Percentiles rank a stretch among this genome's conserved stretches.
Conservation (phyloP, 1,140 invertebrate species). For the Centruroides vittatus region DNA sequence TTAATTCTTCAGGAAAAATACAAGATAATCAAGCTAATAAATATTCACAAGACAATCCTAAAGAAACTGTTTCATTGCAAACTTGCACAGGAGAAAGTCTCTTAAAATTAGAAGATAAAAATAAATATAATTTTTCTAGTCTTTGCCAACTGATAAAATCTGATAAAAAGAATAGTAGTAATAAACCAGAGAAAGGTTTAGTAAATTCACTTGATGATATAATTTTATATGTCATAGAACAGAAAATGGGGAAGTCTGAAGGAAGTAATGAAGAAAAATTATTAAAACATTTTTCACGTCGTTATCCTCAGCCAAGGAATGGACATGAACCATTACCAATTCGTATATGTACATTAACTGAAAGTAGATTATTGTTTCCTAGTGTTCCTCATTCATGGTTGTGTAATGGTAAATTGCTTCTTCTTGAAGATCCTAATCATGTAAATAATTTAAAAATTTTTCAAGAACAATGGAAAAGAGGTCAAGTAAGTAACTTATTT, state of each 20-base stretch:
- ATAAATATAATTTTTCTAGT: conserved; percentile 59
- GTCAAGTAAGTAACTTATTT: conserved; percentile 28
- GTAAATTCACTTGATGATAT: conserved; percentile 57
- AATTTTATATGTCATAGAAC: conserved; percentile 63
- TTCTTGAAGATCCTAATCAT: conserved; percentile 66
- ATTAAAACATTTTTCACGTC: background rate
- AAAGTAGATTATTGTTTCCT: conserved; percentile 29
- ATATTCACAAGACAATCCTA: conserved; percentile 23
- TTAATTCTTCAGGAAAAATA: conserved; percentile 21
- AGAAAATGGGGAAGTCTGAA: conserved; percentile 38
- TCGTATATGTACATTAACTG: conserved; percentile 8
- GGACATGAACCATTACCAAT: conserved; percentile 9
- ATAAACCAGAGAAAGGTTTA: conserved; percentile 24
- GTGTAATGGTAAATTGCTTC: conserved; percentile 75
- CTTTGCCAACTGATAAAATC: conserved; percentile 61
- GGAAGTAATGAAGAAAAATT: background rate
- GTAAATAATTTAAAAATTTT: conserved; percentile 72
- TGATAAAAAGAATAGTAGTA: conserved; percentile 31
- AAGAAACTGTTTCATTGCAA: conserved; percentile 1
- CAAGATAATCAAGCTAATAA: conserved; percentile 16
- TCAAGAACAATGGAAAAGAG: conserved; percentile 89
- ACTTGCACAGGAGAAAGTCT: conserved; percentile 7
- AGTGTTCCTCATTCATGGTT: conserved; percentile 45
- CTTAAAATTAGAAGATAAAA: conserved; percentile 33
- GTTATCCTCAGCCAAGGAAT: conserved; percentile 5